Base-by-base conservation (phyloP, 1,140 invertebrate species). In the Aphelinus certus region DNA sequence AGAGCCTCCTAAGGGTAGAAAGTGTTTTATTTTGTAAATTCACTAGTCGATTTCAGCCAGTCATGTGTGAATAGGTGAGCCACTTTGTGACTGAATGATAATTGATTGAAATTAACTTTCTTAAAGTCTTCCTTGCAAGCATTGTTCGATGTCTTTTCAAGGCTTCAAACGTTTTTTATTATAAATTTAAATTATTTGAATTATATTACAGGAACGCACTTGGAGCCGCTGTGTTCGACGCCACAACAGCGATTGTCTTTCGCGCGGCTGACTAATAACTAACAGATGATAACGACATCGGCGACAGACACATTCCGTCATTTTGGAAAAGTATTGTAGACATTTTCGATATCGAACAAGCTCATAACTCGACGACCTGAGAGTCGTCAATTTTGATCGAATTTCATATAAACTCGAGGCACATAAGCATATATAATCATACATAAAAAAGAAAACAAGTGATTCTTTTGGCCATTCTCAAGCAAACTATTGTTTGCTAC, bases 1-100 rank as follows among this genome's bases (percentile, higher is more conserved):
- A 86, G 96, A 97, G 85, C 95, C 94, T 61, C 92, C 94, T 62
- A 97, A 96, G 89, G 95, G 93, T 88, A 94, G 93, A 91, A 96
- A 94, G 87, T 98, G 97, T 90, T 90, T 92, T 78, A 89, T 98
- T 82, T 91, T 98, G 84, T 98, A 96, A 88, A 68, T 56, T 61
- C 73, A 75, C 65, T 72, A 78, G 77, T 73, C 70, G 55, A 73
- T 60, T 69, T 55, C 64, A 70, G 47, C 42, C 58, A 71, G 64
- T 64, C 66, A 72, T 71, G 66, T 43, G 63, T 64, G 56, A 71
- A 73, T 76, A 72, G 73, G 74, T 78, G 71, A 78, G 51, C 26
- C 26, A 26, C 26, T 26, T 26, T 26, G 26, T 42, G 51, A 53
- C 9, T 9, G 9, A 53, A 53, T 53, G 9, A 53, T 53, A 9